Conservation (phyloP, 2,113 vertebrate species). For the Ceyx melanurus region DNA sequence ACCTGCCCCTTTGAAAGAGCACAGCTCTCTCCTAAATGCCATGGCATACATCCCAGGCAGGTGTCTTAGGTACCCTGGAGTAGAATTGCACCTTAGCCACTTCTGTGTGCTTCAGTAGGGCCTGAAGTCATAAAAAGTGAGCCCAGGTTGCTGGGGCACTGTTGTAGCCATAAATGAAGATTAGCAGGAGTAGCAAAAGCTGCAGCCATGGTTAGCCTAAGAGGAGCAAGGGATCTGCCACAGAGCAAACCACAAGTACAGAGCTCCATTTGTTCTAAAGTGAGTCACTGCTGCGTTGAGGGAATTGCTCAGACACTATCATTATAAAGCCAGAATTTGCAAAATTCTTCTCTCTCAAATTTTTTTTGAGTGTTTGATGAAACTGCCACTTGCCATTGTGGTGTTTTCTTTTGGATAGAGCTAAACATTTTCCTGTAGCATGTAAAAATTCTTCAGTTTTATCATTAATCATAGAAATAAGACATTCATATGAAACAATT, state of each 20-base stretch:
- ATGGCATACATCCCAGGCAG: background rate
- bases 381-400: background rate
- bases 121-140: background rate
- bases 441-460: background rate
- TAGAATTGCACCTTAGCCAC: background rate
- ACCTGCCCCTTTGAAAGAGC: background rate
- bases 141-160: fast-evolving
- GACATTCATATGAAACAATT: background rate
- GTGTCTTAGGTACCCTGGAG: background rate
- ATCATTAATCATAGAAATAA: slow-evolving; percentile 7
- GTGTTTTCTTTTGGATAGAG: background rate
- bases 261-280: background rate
- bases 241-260: background rate
- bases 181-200: background rate
- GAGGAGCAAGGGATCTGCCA: background rate
- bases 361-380: background rate
- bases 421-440: background rate
- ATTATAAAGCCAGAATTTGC: background rate
- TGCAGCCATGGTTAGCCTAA: background rate
- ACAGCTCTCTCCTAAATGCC: background rate
- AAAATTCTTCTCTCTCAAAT: background rate
- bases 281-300: fast-evolving
- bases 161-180: fast-evolving
- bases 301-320: background rate
- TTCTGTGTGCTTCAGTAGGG: background rate